Conservation (phyloP, 2,797 vertebrate genomes). For the Danio choprae region DNA sequence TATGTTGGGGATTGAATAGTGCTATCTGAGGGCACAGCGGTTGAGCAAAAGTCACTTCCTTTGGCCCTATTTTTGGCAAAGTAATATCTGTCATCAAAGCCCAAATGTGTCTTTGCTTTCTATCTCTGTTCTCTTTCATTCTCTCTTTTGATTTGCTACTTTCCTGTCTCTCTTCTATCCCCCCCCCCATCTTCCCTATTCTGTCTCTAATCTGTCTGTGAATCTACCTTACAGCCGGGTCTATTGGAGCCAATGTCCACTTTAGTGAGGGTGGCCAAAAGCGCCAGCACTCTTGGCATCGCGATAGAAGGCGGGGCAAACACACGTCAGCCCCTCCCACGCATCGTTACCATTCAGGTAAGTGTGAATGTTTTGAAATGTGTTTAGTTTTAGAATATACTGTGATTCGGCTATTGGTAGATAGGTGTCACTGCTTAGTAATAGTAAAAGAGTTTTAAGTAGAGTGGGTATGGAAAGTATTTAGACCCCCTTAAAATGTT, state of each 20-base stretch:
- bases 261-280: conserved; percentile 90
- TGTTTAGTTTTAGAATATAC: no score
- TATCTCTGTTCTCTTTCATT: conserved; percentile 41
- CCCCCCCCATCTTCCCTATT: conserved; percentile 16
- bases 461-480: no score
- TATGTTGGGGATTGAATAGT: conserved; percentile 12
- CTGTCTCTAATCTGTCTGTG: conserved; percentile 30
- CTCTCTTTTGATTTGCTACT: conserved; percentile 40
- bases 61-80: conserved; percentile 11
- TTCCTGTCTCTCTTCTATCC: conserved; percentile 17
- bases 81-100: conserved; percentile 48
- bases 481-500: no score
- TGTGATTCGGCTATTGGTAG: no score
- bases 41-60: conserved; percentile 7
- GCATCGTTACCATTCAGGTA: conserved; percentile 98
- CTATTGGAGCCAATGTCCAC: conserved; percentile 91
- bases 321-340: conserved; percentile 94
- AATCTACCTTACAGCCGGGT: conserved; percentile 81
- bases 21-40: conserved; percentile 25
- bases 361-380: conserved; percentile 33
- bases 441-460: no score
- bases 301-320: conserved; percentile 97
- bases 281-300: conserved; percentile 92
- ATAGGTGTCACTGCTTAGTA: no score
- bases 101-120: conserved; percentile 9